A percentile compares a stretch with the other conserved stretches of the same genome.
phyloP scores from a whole-genome alignment of 1,140 invertebrate species.

The Eurosta solidaginis region DNA sequence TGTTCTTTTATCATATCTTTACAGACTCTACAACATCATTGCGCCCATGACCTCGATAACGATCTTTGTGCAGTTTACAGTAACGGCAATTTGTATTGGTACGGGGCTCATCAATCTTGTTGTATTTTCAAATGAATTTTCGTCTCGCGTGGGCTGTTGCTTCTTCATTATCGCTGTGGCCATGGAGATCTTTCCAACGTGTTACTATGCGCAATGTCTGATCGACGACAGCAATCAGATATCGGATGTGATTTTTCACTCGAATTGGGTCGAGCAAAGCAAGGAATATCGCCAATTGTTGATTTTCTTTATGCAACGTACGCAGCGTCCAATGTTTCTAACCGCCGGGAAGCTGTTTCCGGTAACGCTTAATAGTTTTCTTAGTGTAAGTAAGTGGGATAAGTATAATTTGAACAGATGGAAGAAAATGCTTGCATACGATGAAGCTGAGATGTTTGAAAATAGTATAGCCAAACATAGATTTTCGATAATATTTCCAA shows the following conservation, averaged over 20 bases:
- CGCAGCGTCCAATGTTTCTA: slow-evolving; percentile 40
- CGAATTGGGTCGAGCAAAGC: slow-evolving; percentile 41
- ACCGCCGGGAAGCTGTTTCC: slow-evolving; percentile 44
- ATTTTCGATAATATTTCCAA: not conserved
- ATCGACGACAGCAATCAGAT: slow-evolving; percentile 39
- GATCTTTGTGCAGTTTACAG: slow-evolving; percentile 44
- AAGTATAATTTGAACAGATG: too few relatives aligned
- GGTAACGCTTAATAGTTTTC: slow-evolving; percentile 42
- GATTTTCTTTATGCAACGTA: slow-evolving; percentile 43
- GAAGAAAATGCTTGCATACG: too few relatives aligned
- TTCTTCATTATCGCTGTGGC: slow-evolving; percentile 41
- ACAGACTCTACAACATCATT: slow-evolving; percentile 34
- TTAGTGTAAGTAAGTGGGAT: slow-evolving; percentile 40
- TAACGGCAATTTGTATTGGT: slow-evolving; percentile 42
- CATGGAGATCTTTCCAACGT: slow-evolving; percentile 41
- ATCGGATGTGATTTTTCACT: slow-evolving; percentile 41
- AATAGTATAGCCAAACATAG: too few relatives aligned
- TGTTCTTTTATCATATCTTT: not conserved
- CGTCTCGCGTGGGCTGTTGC: slow-evolving; percentile 38
- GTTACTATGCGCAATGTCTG: slow-evolving; percentile 42
- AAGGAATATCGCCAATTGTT: slow-evolving; percentile 40
- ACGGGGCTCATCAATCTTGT: slow-evolving; percentile 45
- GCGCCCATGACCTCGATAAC: slow-evolving; percentile 42
- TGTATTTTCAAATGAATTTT: slow-evolving; percentile 40
- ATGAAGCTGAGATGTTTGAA: too few relatives aligned